Evolutionary conservation across 2,888 invertebrate species (phyloP).

Genomic region (Phyllotreta cruciferae): DNA sequence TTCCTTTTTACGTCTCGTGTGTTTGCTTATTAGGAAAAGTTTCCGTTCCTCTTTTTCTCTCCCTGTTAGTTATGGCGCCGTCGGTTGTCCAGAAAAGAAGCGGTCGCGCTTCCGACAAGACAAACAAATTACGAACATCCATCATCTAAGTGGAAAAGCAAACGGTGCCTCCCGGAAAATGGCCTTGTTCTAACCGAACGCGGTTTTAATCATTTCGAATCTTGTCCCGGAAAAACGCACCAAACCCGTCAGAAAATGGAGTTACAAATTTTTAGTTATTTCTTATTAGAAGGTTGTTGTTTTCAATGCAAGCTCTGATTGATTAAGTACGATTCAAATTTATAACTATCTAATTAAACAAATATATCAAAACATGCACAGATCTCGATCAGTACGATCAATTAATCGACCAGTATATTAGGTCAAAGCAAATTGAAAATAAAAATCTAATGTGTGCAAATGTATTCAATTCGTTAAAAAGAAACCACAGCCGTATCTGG

Average conservation of each 20-base stretch:
- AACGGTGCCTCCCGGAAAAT: constrained; percentile 29
- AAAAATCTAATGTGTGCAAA: no score
- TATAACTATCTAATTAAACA: no score
- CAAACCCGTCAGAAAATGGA: background rate
- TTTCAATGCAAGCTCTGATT: background rate
- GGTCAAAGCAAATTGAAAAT: no score
- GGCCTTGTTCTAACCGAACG: constrained; percentile 27
- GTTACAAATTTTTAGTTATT: background rate
- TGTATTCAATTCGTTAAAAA: no score
- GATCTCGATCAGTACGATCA: no score
- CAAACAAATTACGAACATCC: constrained; percentile 32
- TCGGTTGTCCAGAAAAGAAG: constrained; percentile 27
- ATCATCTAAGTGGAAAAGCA: constrained; percentile 35
- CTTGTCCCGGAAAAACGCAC: background rate
- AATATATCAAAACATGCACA: no score
- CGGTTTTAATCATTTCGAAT: constrained; percentile 11
- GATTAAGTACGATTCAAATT: no score
- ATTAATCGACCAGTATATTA: no score
- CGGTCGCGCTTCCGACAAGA: constrained; percentile 16
- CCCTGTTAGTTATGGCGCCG: constrained; percentile 24
- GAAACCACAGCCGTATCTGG: background rate
- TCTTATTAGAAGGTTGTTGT: background rate
- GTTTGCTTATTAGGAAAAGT: constrained; percentile 27
- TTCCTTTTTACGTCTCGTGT: constrained; percentile 15
- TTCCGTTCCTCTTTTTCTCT: constrained; percentile 18